Base-by-base conservation (phyloP, 1,140 invertebrate genomes). In the Coelopa frigida region DNA sequence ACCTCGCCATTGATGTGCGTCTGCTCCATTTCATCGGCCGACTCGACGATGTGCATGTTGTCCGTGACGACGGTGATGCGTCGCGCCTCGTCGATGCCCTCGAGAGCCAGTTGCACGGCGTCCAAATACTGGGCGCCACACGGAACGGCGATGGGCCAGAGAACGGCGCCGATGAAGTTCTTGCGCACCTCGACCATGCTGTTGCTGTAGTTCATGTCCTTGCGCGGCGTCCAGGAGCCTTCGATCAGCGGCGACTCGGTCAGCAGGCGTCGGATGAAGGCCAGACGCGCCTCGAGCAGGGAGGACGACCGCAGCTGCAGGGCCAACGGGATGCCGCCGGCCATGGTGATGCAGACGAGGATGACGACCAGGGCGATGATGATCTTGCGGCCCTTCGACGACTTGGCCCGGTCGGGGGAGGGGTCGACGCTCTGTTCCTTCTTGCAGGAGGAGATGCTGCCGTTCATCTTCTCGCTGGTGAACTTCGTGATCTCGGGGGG, bases 111-210 rank as follows among this genome's bases (percentile, higher is more conserved):
- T 51, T 81, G 74, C 3, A 83, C 79, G 7, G 79, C 78, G 55
- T 84, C 80, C 57, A 79, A 68, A 54, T 76, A 76, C 57, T 81
- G 79, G 4, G 77, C 69, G 5, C 70, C 69, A 58, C 82, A 84
- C 0, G 73, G 71, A 1, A 78, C 77, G 36, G 78, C 79, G 4
- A 78, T 78, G 1, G 78, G 79, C 80, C 80, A 83, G 48, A 83
- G 78, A 60, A 83, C 80, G 1, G 67, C 64, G 0, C 68, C 67
- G 17, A 69, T 61, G 21, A 67, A 55, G 46, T 64, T 68, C 18
- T 64, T 56, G 0, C 59, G 54, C 22, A 65, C 59, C 24, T 55
- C 57, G 11, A 54, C 36, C 21, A 61, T 55, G 40, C 56, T 69
- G 23, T 36, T 54, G 33, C 56, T 65, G 8, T 55, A 49, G 26